Base-by-base conservation (phyloP, 2,113 vertebrate genomes). In the Planiliza haematocheilus region DNA sequence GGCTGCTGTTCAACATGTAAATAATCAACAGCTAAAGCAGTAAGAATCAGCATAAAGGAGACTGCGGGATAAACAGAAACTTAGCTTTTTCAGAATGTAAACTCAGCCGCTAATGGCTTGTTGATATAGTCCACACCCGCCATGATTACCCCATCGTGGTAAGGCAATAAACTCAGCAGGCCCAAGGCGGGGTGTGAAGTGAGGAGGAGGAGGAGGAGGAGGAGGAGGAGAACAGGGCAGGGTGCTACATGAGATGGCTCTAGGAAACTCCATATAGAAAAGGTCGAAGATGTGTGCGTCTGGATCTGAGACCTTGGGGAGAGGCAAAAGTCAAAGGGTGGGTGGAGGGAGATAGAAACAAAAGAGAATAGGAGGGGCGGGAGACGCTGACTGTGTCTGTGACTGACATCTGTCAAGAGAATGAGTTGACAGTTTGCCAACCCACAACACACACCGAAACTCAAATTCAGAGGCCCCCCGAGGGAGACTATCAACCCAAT, bases 401-500 rank as follows among this genome's bases (percentile, higher is more conserved):
- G 87, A 91, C 48, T 89, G 91, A 90, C 89, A 90, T 84, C 80
- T 89, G 90, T 92, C 89, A 86, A 56, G 70, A 43, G 67, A 82
- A 70, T 63, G 64, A 58, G 64, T 75, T 42, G 17, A 73, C 85
- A 74, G 88, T 85, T 88, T 81, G 74, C 64, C 58, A 71, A 71
- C 36, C 63, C 69, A 72, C 43, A 56, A 60, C 67, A 70, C 65
- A 42, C 53, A 55, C 50, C 77, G 75, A 14, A 12, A 21, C 43
- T 62, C 58, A 74, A 61, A 76, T 57, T 57, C 21, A 53, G 36
- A 74, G 59, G 45, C 62, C 79, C 70, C 10, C 70, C 10, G 21
- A 43, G 65, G 76, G 71, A 56, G 66, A 46, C 20, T 3, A 51
- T 62, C 53, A 64, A 70, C 16, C 49, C 10, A 51, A 24, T 78